Percentiles rank a stretch among this genome's conserved stretches.
Conservation (phyloP, 2,797 vertebrate genomes). For the Tachyglossus aculeatus region DNA sequence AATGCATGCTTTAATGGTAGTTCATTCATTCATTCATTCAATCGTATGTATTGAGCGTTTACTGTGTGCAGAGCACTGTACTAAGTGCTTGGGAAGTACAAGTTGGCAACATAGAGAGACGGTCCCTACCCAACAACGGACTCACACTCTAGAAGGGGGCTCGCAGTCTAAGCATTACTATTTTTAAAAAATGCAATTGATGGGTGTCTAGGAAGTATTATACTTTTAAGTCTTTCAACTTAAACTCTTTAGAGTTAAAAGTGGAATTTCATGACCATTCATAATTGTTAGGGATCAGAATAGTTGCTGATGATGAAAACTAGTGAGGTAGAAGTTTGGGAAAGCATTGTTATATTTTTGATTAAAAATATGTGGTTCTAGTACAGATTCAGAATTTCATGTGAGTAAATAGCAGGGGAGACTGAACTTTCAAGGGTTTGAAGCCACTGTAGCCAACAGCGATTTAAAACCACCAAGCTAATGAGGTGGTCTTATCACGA, state of each 20-base stretch:
- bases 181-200: too few species aligned
- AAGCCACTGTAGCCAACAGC: constrained; percentile 8
- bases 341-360: constrained; percentile 1
- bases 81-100: too few species aligned
- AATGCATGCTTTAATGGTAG: constrained; percentile 23
- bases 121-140: too few species aligned
- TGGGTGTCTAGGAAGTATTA: too few species aligned
- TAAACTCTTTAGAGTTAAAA: neutral
- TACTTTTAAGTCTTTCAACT: too few species aligned
- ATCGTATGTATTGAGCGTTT: too few species aligned
- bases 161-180: too few species aligned
- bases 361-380: neutral
- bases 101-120: too few species aligned
- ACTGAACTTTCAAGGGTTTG: constrained; percentile 7
- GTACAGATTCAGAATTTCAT: constrained; percentile 4
- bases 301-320: too few species aligned
- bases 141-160: too few species aligned
- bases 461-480: constrained; percentile 3
- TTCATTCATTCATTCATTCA: too few species aligned
- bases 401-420: neutral
- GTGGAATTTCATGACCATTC: neutral
- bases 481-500: constrained; percentile 23
- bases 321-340: neutral
- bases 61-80: too few species aligned
- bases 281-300: neutral